Evolutionary conservation across 2,888 invertebrate species (phyloP).

Genomic region (Agelastica alni): DNA sequence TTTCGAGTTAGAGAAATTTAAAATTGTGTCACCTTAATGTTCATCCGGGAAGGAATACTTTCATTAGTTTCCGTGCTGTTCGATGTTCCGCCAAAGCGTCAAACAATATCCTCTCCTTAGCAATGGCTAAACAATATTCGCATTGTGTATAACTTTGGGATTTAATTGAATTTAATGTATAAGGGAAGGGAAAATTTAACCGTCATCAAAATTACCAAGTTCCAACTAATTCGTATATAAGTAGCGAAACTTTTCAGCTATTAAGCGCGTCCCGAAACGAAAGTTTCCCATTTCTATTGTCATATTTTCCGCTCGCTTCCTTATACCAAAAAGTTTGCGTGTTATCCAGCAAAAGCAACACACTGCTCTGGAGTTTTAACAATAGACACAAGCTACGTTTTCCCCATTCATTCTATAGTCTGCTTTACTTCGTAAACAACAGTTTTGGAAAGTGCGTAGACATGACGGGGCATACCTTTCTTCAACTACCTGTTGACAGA

Average conservation of each 20-base stretch:
- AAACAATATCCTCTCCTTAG: background rate
- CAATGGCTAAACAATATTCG: background rate
- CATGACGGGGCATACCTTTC: too few species aligned
- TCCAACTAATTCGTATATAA: constrained; percentile 21
- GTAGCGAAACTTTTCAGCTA: constrained; percentile 21
- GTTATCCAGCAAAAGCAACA: constrained; percentile 19
- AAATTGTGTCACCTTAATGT: too few species aligned
- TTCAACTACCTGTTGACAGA: too few species aligned
- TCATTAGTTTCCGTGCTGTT: too few species aligned
- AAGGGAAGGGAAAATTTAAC: constrained; percentile 7
- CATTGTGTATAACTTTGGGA: constrained; percentile 11
- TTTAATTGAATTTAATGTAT: constrained; percentile 16
- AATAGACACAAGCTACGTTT: constrained; percentile 24
- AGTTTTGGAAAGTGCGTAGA: constrained; percentile 18
- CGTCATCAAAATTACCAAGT: constrained; percentile 21
- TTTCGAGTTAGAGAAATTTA: too few species aligned
- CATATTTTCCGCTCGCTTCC: constrained; percentile 24
- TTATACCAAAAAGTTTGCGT: constrained; percentile 19
- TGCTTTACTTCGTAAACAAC: constrained; percentile 19
- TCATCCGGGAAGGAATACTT: too few species aligned
- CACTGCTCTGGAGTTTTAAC: constrained; percentile 14
- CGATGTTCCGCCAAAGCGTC: too few species aligned
- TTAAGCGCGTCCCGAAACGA: constrained; percentile 19
- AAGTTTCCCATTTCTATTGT: constrained; percentile 22
- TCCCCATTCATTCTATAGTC: constrained; percentile 21